Conservation (phyloP, 2,797 vertebrate species). For the Parauchenoglanis punctatus region DNA sequence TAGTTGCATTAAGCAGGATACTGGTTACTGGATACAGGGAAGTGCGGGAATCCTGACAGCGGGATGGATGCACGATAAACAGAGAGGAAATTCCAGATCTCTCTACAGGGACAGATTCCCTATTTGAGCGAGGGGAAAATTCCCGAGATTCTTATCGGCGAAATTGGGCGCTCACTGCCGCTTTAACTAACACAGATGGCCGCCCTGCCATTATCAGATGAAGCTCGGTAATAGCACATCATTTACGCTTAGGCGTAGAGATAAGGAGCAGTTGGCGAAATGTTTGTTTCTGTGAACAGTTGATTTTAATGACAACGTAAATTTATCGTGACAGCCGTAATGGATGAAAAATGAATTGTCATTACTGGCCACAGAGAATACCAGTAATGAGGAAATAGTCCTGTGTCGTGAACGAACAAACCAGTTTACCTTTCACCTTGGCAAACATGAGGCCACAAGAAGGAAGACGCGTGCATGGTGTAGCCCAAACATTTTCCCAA, state of each 20-base stretch:
- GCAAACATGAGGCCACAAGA: slow-evolving; percentile 64
- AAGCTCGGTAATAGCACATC: slow-evolving; percentile 59
- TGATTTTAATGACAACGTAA: slow-evolving; percentile 71
- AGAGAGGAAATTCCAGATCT: slow-evolving; percentile 64
- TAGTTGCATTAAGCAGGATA: background rate
- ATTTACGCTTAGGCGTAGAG: slow-evolving; percentile 61
- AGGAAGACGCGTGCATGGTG: slow-evolving; percentile 72
- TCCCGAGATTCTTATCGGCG: slow-evolving; percentile 76
- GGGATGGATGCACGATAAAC: slow-evolving; percentile 48
- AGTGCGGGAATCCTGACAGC: slow-evolving; percentile 46
- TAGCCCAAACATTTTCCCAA: slow-evolving; percentile 84
- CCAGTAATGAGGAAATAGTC: slow-evolving; percentile 76
- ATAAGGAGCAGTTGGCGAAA: slow-evolving; percentile 75
- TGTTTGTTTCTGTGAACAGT: slow-evolving; percentile 79
- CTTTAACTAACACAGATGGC: slow-evolving; percentile 60
- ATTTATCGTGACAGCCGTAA: slow-evolving; percentile 78
- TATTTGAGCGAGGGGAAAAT: slow-evolving; percentile 63
- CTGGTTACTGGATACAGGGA: background rate
- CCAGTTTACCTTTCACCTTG: slow-evolving; percentile 67
- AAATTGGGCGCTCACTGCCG: slow-evolving; percentile 63
- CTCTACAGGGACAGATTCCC: slow-evolving; percentile 53
- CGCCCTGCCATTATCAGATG: slow-evolving; percentile 63
- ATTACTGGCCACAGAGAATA: slow-evolving; percentile 76
- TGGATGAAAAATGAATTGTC: slow-evolving; percentile 77
- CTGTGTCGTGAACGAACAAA: slow-evolving; percentile 67